A percentile compares a stretch with the other conserved stretches of the same genome.
Conservation (phyloP, 2,113 vertebrate genomes). For the Sialia sialis region DNA sequence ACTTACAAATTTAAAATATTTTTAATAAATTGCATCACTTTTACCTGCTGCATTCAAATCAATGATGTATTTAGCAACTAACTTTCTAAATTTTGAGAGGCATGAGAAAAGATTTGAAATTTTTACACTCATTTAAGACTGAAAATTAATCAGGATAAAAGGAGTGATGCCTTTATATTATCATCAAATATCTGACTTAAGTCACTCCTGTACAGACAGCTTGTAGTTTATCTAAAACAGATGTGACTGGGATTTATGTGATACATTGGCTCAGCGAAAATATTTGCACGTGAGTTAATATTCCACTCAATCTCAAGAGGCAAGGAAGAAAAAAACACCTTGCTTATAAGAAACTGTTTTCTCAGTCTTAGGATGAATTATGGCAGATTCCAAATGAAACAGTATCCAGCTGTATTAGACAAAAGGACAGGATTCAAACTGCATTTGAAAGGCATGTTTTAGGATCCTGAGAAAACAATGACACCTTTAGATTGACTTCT, state of each 20-base stretch:
- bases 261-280: neutral
- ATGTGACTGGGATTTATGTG: slow-evolving; percentile 23
- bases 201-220: neutral
- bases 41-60: neutral
- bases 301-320: slow-evolving; percentile 30
- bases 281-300: slow-evolving; percentile 24
- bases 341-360: slow-evolving; percentile 11
- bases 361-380: neutral
- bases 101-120: neutral
- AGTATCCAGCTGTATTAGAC: neutral
- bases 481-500: neutral
- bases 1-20: neutral
- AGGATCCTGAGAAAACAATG: neutral
- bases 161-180: neutral
- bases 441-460: neutral
- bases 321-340: neutral
- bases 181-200: slow-evolving; percentile 1
- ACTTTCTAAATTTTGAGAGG: neutral
- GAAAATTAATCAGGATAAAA: slow-evolving; percentile 1
- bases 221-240: slow-evolving; percentile 33
- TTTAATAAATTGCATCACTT: neutral
- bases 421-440: neutral
- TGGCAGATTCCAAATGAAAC: neutral
- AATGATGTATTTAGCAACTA: neutral
- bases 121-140: neutral